Evolutionary conservation across 2,888 invertebrate genomes (phyloP).

Genomic region (Lasioglossum oenotherae): DNA sequence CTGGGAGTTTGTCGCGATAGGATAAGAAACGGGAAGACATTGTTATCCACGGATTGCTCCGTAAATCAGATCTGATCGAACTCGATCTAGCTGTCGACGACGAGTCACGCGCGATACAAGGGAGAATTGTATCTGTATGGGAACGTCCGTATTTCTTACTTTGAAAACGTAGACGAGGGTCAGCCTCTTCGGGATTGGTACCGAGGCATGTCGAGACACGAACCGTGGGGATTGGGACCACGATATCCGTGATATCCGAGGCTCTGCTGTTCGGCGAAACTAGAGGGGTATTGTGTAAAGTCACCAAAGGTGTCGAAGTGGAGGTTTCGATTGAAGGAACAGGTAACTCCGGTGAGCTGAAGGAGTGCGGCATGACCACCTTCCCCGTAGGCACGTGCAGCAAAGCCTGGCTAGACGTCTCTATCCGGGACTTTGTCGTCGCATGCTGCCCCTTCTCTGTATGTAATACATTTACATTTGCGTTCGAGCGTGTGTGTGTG

Average conservation of each 20-base stretch:
- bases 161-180: conserved; percentile 17
- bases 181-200: conserved; percentile 10
- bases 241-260: conserved; percentile 34
- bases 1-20: conserved; percentile 26
- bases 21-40: conserved; percentile 34
- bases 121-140: conserved; percentile 77
- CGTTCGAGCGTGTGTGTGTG: neutral
- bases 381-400: conserved; percentile 61
- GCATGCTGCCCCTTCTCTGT: conserved; percentile 40
- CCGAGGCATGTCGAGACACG: conserved; percentile 33
- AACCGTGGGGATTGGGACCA: conserved; percentile 42
- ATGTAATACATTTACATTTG: conserved; percentile 21
- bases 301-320: conserved; percentile 67
- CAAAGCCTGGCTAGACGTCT: conserved; percentile 30
- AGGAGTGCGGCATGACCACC: conserved; percentile 77
- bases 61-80: neutral
- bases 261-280: conserved; percentile 68
- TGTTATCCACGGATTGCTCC: conserved; percentile 15
- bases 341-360: conserved; percentile 81
- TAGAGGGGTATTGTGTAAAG: conserved; percentile 74
- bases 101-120: conserved; percentile 77
- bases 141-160: conserved; percentile 79
- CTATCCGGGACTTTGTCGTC: conserved; percentile 15
- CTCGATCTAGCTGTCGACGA: conserved; percentile 25
- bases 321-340: conserved; percentile 69